Base-by-base conservation (phyloP, 2,797 vertebrate genomes). In the Lithobates sylvaticus region DNA sequence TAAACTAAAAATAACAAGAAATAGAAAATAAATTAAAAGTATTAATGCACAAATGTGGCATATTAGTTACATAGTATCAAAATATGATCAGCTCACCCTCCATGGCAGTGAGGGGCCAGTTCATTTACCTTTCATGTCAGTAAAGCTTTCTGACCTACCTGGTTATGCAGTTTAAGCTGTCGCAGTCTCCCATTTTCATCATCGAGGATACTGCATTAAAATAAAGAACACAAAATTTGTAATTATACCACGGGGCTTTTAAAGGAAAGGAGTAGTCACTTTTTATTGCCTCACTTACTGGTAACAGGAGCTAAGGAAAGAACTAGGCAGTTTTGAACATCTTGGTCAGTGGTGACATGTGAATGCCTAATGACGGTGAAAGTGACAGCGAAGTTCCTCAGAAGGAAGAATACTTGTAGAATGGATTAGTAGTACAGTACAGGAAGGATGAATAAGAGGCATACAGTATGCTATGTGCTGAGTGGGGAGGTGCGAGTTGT, bases 161-260 rank as follows among this genome's bases (percentile, higher is more conserved):
- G 98, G 89, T 97, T 97, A 83, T 99, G 96, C 86, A 99, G 94
- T 91, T 98, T 99, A 92, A 98, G 95, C 88, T 97, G 96, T 89
- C 97, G 95, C n/a, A 99, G 93, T 84, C 94, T 97, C 91, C 90
- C 87, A 79, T 93, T 91, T 92, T 98, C 97, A 90, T 98, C 96
- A 79, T 97, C 96, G 86, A 97, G 92, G 88, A 94, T 91, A 83
- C 97, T 99, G 88, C 32, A 86, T 21, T 13, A 36, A 29, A 73
- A 74, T 13, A 67, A 67, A 65, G 26, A 26, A n/a, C 3, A 67
- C 9, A 67, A 67, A 18, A 21, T 12, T 1, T 12, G 7, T 7
- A 23, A 9, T 61, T n/a, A 58, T 21, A 58, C 6, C 50, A 18
- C 18, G 9, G 54, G 54, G 54, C 21, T 23, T 21, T 16, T 58